Base-by-base conservation (phyloP, 2,888 invertebrate genomes). In the Drosophila subsilvestris region DNA sequence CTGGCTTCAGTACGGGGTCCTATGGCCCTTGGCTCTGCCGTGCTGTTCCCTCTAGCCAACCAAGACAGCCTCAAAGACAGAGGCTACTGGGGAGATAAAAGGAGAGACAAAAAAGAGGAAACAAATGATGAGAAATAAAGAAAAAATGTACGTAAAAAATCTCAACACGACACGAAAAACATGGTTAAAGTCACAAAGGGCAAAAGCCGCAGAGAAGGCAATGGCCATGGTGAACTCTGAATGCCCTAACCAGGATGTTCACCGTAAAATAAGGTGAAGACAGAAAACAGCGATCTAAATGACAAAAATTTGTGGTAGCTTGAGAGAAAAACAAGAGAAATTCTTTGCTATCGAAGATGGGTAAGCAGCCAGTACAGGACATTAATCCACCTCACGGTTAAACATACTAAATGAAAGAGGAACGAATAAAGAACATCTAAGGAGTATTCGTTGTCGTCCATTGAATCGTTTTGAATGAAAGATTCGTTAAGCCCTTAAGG, bases 21-120 rank as follows among this genome's bases (percentile, higher is more conserved):
- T 62, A n/a, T 22, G 61, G 62, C 53, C 47, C 48, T 62, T 54
- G 48, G 62, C 25, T 18, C 12, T 18, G 43, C 48, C 18, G n/a
- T 42, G 29, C 48, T 8, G 45, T 45, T 37, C 66, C 66, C 66
- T 25, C 20, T 45, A 25, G 63, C 53, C 56, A 53, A 51, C 43
- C 75, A 81, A 80, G 82, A 80, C 76, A 72, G 49, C 67, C 69
- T 67, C 83, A 80, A 78, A 76, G 76, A 70, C 79, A 73, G 32
- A 0, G 6, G 14, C 37, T 7, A 37, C 37, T 7, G n/a, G 37
- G 58, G 50, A 47, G 50, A 63, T 47, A 63, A 49, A 22, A 45
- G 51, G 47, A 55, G 50, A 18, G 27, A 29, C 22, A 53, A 27
- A 43, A 43, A 27, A n/a, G 17, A 9, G 22, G 18, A 42, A 47